Base-by-base conservation (phyloP, 2,113 vertebrate genomes). In the Tachysurus fulvidraco region DNA sequence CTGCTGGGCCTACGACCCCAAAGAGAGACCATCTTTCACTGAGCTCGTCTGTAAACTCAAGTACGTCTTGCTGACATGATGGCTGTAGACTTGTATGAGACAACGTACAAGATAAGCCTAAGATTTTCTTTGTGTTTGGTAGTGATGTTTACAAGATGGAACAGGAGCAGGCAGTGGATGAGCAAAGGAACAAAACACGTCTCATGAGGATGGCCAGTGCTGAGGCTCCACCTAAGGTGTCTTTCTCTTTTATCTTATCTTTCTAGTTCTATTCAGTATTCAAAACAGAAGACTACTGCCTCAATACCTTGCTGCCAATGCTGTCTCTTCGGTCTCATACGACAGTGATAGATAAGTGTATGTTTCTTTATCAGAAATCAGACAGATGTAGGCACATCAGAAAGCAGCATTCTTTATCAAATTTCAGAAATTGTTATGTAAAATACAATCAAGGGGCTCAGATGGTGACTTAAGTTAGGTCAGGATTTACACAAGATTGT, bases 1-100 rank as follows among this genome's bases (percentile, higher is more conserved):
- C 91, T 98, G 97, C 94, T 99, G 98, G 98, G 93, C 96, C 4
- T 99, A 98, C n/a, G 95, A 98, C 92, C 97, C 97, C 3, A 94
- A 93, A 28, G 91, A 92, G 87, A 94, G 98, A 87, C 98, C 98
- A 76, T 92, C 94, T 89, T 99, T 99, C 94, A 95, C 95, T 57
- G 94, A 97, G 91, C 97, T 99, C 0, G 96, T 96, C 80, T 98
- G 96, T 92, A 96, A 91, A 69, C 92, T 99, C 76, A 97, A 96
- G 98, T 98, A 88, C 3, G 57, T 41, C 6, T 5, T 55, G 14
- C 7, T 25, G 17, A 3, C 50, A 14, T 23, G 0, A 13, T 59
- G 65, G 8, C 46, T 83, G 17, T 54, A 60, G 41, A 59, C 28
- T 12, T 36, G 50, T 21, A 41, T 57, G 44, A 73, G 41, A 44